phyloP scores from a whole-genome alignment of 1,140 invertebrate genomes.

The Drosophila watanabei region DNA sequence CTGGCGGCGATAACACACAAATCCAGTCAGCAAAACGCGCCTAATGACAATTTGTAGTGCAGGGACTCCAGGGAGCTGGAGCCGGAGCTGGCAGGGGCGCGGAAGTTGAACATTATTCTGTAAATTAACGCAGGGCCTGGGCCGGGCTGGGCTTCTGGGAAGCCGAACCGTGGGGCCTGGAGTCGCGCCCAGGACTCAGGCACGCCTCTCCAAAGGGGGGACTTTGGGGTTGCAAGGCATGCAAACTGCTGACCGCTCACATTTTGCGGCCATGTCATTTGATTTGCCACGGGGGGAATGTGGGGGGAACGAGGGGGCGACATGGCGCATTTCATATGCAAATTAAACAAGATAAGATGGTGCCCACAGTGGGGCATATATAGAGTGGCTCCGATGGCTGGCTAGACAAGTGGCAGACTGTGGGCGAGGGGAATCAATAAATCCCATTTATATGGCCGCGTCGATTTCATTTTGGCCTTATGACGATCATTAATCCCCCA shows the following conservation, averaged over 20 bases:
- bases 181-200: conserved; percentile 55
- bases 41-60: conserved; percentile 79
- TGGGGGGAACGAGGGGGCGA: conserved; percentile 12
- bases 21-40: conserved; percentile 43
- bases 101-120: conserved; percentile 78
- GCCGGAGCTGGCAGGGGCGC: conserved; percentile 24
- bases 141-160: conserved; percentile 15
- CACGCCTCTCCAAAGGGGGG: conserved; percentile 40
- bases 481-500: conserved; percentile 44
- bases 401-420: conserved; percentile 69
- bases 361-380: background rate
- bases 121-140: conserved; percentile 73
- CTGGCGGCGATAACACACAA: conserved; percentile 53
- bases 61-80: conserved; percentile 6
- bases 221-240: conserved; percentile 38
- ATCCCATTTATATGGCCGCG: conserved; percentile 23
- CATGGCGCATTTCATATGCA: conserved; percentile 81
- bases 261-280: conserved; percentile 72
- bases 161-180: conserved; percentile 5
- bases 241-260: conserved; percentile 55
- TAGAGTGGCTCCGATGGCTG: background rate
- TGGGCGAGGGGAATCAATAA: conserved; percentile 66
- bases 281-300: conserved; percentile 66
- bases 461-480: conserved; percentile 35
- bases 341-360: conserved; percentile 76